These are phyloP conservation scores for Anolis apletophallus DNA, from an alignment of 2,797 vertebrate species.

Conservation along the genomic window DNA sequence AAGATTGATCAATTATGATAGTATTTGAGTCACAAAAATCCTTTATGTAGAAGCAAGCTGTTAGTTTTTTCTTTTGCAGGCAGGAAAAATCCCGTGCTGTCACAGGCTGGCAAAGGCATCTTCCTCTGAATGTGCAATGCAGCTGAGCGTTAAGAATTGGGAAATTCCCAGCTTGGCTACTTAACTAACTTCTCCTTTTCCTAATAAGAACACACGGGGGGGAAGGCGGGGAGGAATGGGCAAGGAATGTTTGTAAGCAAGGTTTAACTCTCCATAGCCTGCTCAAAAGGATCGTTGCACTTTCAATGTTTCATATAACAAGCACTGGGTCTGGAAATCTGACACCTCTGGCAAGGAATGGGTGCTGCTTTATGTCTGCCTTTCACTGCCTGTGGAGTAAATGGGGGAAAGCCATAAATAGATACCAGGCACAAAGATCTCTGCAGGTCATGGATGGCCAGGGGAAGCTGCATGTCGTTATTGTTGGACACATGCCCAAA, in stretches of 20 bases:
- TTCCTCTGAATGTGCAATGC: background rate
- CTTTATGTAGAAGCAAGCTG: background rate
- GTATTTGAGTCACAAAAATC: background rate
- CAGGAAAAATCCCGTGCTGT: background rate
- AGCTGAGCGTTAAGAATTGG: background rate
- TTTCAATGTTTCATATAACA: background rate
- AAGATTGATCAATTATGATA: constrained; percentile 27
- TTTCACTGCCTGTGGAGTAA: background rate
- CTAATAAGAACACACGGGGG: constrained; percentile 33
- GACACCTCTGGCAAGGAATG: background rate
- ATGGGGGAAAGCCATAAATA: background rate
- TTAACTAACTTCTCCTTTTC: constrained; percentile 43
- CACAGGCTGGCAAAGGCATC: constrained; percentile 1
- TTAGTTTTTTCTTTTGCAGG: background rate
- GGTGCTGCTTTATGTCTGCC: background rate
- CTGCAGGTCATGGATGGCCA: background rate
- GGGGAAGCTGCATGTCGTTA: background rate
- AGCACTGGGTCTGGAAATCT: background rate
- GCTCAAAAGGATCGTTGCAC: background rate
- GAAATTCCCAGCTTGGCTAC: constrained; percentile 47
- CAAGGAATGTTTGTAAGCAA: background rate
- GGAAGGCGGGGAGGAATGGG: background rate
- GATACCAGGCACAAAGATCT: background rate
- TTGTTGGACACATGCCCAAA: background rate
- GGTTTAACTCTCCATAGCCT: background rate